These are phyloP conservation scores for Drosophila biarmipes DNA, from an alignment of 1,140 invertebrate genomes.

Conservation along the genomic window DNA sequence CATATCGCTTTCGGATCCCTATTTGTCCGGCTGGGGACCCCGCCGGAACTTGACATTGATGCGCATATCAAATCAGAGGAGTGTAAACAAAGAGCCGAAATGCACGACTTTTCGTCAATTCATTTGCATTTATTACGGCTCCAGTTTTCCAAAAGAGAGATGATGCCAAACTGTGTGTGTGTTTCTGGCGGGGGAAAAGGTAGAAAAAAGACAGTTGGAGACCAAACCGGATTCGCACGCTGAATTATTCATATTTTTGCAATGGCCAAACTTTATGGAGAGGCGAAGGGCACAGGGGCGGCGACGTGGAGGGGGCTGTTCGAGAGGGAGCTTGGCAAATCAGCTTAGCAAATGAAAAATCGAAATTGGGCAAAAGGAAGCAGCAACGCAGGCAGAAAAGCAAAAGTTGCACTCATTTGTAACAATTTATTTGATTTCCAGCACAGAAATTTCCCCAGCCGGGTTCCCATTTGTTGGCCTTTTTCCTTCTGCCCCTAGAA, in stretches of 20 bases:
- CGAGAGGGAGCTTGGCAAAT: conserved; percentile 27
- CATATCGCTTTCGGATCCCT: conserved; percentile 17
- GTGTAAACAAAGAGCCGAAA: conserved; percentile 71
- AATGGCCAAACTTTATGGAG: conserved; percentile 41
- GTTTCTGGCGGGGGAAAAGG: conserved; percentile 36
- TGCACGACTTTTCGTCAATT: conserved; percentile 72
- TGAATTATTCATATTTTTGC: conserved; percentile 79
- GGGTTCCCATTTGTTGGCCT: conserved; percentile 35
- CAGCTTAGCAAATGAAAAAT: conserved; percentile 79
- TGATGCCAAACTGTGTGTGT: conserved; percentile 4
- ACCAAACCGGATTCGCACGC: conserved; percentile 56
- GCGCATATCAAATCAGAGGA: conserved; percentile 61
- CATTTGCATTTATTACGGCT: conserved; percentile 74
- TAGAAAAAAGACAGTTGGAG: conserved; percentile 37
- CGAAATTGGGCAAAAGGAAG: conserved; percentile 47
- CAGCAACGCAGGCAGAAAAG: conserved; percentile 13
- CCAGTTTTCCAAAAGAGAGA: conserved; percentile 12
- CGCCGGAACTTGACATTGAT: conserved; percentile 59
- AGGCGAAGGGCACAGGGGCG: conserved; percentile 3
- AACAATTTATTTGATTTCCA: conserved; percentile 80
- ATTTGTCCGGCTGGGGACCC: conserved; percentile 19
- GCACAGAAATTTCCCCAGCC: conserved; percentile 34
- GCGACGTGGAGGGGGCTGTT: not conserved
- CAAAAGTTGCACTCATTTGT: conserved; percentile 82
- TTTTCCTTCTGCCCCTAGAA: conserved; percentile 16